These are phyloP conservation scores for Theonella swinhoei DNA, from an alignment of 37 sponge, comb jelly and placozoan genomes.

Conservation along the genomic window DNA sequence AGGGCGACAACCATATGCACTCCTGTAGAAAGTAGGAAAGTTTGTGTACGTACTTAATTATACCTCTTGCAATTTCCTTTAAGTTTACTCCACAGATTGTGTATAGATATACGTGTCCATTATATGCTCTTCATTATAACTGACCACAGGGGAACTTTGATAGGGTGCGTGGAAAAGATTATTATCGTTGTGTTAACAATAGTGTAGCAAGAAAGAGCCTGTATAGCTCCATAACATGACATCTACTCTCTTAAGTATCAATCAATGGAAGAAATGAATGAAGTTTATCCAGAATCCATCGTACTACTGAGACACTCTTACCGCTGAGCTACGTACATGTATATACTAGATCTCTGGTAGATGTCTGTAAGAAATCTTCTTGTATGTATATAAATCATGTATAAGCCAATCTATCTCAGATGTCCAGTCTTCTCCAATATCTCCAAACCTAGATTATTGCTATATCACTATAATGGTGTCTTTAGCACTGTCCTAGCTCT, in stretches of 20 bases:
- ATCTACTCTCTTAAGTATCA: not conserved
- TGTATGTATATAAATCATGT: not conserved
- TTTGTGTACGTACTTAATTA: no score
- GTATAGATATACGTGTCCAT: not conserved
- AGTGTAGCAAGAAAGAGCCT: no score
- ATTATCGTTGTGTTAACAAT: not conserved
- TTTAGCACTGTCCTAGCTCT: not conserved
- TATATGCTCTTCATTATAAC: no score
- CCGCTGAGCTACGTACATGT: no score
- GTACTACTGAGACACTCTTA: not conserved
- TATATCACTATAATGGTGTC: not conserved
- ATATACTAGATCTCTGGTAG: no score
- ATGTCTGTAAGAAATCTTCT: no score
- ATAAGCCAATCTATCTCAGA: not conserved
- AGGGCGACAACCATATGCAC: no score
- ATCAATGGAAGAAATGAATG: not conserved
- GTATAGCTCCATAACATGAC: no score
- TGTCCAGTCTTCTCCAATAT: not conserved
- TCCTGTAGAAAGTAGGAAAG: no score
- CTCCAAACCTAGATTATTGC: no score
- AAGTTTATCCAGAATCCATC: not conserved
- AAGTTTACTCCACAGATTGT: not conserved
- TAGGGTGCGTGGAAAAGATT: not conserved
- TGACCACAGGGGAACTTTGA: not conserved
- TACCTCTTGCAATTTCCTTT: not conserved